Base-by-base conservation (phyloP, 1,140 invertebrate species). In the Drosophila leontia region DNA sequence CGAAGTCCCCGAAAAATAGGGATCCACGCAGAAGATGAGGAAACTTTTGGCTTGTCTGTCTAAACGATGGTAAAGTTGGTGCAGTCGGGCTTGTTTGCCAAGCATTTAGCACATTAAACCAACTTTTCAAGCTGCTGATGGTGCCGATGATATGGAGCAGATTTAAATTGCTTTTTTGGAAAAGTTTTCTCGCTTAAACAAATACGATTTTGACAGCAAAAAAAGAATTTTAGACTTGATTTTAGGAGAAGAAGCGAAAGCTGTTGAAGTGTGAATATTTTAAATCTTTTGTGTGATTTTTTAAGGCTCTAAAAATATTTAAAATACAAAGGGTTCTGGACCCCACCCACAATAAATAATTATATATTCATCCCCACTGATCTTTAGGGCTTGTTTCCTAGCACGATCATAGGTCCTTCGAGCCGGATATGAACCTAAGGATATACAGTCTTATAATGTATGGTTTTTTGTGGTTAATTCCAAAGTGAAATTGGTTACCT, bases 11-110 rank as follows among this genome's bases (percentile, higher is more conserved):
- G 12, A 37, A 50, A 71, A 50, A 42, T 47, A 26, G 0, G 39
- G 50, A 55, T 53, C 19, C 53, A 15, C 19, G 13, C 2, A 56
- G 26, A 75, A 51, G 47, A 61, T 50, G 69, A 45, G 29, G 67
- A 64, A 86, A 79, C 65, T 86, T 86, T 85, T 23, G 34, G 44
- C 47, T 56, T 67, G 82, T 83, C 44, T 32, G 42, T 41, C 39
- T 67, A 75, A 75, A 55, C 64, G 82, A 58, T 82, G 34, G 39
- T 47, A 76, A 87, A 62, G 57, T 82, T 84, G 53, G 13, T 51
- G 41, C 32, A 37, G 41, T 56, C 34, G 44, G 64, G 64, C 58
- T 72, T 72, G 70, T 74, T 75, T 58, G 72, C 37, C 72, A 67
- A 76, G 61, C 72, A 45, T 76, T 76, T 76, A 76, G 72, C 72